phyloP scores from a whole-genome alignment of 2,888 invertebrate species.

The Encarsia formosa region DNA sequence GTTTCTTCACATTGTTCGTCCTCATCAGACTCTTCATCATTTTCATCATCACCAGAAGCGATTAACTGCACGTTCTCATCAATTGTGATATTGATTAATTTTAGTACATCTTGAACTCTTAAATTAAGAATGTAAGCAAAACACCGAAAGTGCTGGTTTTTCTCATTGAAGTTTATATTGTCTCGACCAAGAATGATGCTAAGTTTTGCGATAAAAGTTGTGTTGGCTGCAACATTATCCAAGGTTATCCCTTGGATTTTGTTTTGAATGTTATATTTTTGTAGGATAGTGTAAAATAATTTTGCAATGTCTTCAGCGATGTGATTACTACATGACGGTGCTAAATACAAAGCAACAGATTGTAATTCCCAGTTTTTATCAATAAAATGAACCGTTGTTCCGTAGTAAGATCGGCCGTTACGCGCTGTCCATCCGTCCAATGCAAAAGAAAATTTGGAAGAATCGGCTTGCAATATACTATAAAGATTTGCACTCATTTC shows the following conservation, averaged over 20 bases:
- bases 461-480: too few relatives aligned
- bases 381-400: conserved; percentile 6
- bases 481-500: not conserved
- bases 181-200: not conserved
- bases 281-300: not conserved
- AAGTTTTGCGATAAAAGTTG: conserved; percentile 2
- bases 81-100: not conserved
- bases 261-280: not conserved
- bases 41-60: not conserved
- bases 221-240: conserved; percentile 2
- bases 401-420: not conserved
- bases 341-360: not conserved
- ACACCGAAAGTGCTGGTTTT: conserved; percentile 1
- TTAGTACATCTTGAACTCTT: conserved; percentile 1
- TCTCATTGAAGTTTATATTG: not conserved
- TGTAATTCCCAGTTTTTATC: not conserved
- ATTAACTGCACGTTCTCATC: not conserved
- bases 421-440: conserved; percentile 1
- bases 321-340: not conserved
- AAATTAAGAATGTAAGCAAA: conserved; percentile 7
- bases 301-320: not conserved
- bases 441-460: conserved; percentile 2
- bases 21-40: not conserved
- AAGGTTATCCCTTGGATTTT: conserved; percentile 4
- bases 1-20: conserved; percentile 2